These are phyloP conservation scores for Holacanthus passer DNA, from an alignment of 2,113 vertebrate genomes.

Conservation along the genomic window DNA sequence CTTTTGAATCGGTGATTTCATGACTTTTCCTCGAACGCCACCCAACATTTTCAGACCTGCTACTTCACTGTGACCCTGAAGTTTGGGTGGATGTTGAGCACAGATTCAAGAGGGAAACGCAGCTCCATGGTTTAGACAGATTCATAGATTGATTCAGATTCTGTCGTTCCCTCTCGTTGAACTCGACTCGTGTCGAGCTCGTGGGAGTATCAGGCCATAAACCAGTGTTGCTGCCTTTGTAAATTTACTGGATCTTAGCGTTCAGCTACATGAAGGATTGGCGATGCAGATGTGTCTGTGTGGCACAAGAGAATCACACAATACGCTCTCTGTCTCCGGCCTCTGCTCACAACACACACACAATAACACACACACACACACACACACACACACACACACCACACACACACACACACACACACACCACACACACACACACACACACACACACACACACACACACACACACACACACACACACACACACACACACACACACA, in stretches of 20 bases:
- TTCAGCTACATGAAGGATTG: neutral
- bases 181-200: too few species aligned
- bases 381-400: conserved; percentile 64
- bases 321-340: conserved; percentile 25
- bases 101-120: too few species aligned
- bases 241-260: neutral
- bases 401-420: conserved; percentile 32
- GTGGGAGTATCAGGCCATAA: neutral
- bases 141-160: too few species aligned
- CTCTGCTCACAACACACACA: conserved; percentile 15
- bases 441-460: conserved; percentile 62
- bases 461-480: conserved; percentile 54
- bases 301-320: conserved; percentile 35
- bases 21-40: too few species aligned
- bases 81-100: too few species aligned
- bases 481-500: conserved; percentile 43
- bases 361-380: conserved; percentile 30
- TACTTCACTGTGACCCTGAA: too few species aligned
- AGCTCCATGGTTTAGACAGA: too few species aligned
- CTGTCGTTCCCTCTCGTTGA: too few species aligned
- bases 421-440: conserved; percentile 34
- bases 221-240: neutral
- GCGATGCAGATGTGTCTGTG: conserved; percentile 16
- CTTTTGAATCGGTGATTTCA: too few species aligned
- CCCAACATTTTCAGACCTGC: too few species aligned